phyloP scores from a whole-genome alignment of 2,113 vertebrate genomes.

The Heterochromis multidens region DNA sequence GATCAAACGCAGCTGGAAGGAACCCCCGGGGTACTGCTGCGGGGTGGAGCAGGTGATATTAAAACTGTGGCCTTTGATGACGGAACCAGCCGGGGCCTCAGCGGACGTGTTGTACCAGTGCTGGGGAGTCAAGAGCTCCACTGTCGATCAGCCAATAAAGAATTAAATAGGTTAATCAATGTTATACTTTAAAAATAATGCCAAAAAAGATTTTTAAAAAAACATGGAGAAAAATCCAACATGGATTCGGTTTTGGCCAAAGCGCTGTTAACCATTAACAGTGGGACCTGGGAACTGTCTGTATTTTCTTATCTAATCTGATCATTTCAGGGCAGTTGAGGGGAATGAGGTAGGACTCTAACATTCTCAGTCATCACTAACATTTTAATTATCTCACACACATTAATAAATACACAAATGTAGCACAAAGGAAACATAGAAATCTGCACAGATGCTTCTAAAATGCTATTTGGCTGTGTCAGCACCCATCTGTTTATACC shows the following conservation, averaged over 20 bases:
- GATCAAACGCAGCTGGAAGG: slow-evolving; percentile 76
- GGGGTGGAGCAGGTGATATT: slow-evolving; percentile 75
- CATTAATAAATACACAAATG: background rate
- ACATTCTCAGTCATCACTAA: background rate
- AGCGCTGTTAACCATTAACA: background rate
- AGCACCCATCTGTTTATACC: background rate
- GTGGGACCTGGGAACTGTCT: background rate
- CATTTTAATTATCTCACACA: background rate
- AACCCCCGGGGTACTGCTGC: slow-evolving; percentile 72
- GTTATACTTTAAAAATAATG: background rate
- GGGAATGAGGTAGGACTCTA: background rate
- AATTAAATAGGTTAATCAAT: background rate
- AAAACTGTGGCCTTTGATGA: slow-evolving; percentile 71
- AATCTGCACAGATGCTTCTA: background rate
- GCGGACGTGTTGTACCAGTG: slow-evolving; percentile 78
- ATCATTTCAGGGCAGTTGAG: background rate
- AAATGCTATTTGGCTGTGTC: background rate
- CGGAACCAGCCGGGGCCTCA: slow-evolving; percentile 66
- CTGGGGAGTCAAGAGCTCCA: slow-evolving; percentile 76
- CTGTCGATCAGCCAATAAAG: slow-evolving; percentile 19
- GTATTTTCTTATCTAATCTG: background rate
- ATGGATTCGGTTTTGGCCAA: accelerated
- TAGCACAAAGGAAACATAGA: background rate
- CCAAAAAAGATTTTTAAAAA: background rate
- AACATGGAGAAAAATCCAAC: background rate